Conservation (phyloP, 1,140 invertebrate genomes). For the Dryas iulia region DNA sequence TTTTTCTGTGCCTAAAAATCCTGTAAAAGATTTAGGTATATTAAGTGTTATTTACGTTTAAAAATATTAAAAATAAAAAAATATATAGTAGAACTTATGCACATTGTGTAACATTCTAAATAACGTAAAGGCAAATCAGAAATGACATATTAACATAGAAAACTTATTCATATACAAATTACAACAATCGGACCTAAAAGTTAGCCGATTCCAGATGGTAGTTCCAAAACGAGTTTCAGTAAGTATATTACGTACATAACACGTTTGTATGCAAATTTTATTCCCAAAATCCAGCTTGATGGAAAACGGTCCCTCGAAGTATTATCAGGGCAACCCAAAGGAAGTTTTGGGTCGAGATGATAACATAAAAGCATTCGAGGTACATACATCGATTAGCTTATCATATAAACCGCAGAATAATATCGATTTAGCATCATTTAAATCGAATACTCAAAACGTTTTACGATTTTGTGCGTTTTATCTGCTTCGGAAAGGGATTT, state of each 20-base stretch:
- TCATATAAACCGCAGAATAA: slow-evolving; percentile 25
- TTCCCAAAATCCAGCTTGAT: slow-evolving; percentile 64
- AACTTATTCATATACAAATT: slow-evolving; percentile 22
- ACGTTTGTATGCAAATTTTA: slow-evolving; percentile 72
- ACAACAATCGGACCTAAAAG: slow-evolving; percentile 32
- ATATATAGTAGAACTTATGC: too few species aligned
- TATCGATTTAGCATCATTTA: slow-evolving; percentile 26
- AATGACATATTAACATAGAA: neutral
- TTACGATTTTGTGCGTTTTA: slow-evolving; percentile 29
- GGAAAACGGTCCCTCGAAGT: slow-evolving; percentile 59
- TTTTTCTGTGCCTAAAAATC: too few species aligned
- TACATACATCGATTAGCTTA: slow-evolving; percentile 35
- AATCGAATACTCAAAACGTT: slow-evolving; percentile 22
- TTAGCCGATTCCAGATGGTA: slow-evolving; percentile 31
- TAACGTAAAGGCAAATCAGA: too few species aligned
- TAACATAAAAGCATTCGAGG: slow-evolving; percentile 43
- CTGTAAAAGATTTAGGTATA: too few species aligned
- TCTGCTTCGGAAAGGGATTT: slow-evolving; percentile 39
- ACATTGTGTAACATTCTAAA: too few species aligned
- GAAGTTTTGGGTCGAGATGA: slow-evolving; percentile 70
- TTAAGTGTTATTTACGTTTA: too few species aligned
- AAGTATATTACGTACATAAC: slow-evolving; percentile 31
- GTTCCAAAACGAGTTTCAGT: slow-evolving; percentile 28
- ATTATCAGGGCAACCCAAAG: slow-evolving; percentile 51
- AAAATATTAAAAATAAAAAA: too few species aligned